Evolutionary conservation across 2,797 vertebrate genomes (phyloP).

Genomic region (Pseudomugil tenellus): DNA sequence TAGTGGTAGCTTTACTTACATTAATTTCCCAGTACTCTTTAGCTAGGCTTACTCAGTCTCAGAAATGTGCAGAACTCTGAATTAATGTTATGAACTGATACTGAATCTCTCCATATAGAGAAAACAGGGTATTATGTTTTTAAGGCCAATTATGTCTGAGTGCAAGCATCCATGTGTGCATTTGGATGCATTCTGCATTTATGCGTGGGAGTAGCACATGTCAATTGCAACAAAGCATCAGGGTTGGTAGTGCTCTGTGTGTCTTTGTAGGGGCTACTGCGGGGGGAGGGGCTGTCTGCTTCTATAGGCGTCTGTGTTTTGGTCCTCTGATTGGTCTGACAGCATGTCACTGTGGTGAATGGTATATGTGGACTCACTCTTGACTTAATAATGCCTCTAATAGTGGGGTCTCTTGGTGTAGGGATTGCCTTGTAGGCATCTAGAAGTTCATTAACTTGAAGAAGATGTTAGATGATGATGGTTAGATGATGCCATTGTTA

Average conservation of each 20-base stretch:
- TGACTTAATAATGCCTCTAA: conserved; percentile 72
- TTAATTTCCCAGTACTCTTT: conserved; percentile 27
- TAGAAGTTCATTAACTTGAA: conserved; percentile 68
- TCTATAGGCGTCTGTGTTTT: conserved; percentile 71
- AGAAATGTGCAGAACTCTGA: conserved; percentile 19
- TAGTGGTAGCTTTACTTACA: conserved; percentile 20
- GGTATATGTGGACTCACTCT: conserved; percentile 54
- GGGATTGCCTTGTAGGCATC: conserved; percentile 52
- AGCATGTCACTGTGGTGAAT: conserved; percentile 72
- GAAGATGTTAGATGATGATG: too few relatives aligned
- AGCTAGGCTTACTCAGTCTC: conserved; percentile 5
- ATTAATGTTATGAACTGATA: conserved; percentile 28
- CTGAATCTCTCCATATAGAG: conserved; percentile 10
- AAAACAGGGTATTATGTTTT: conserved; percentile 31
- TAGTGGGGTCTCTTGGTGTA: conserved; percentile 58
- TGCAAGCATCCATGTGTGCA: conserved; percentile 25
- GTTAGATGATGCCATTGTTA: conserved; percentile 54
- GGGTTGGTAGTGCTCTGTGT: conserved; percentile 50
- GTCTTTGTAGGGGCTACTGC: conserved; percentile 59
- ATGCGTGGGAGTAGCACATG: conserved; percentile 63
- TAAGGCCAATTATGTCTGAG: conserved; percentile 36
- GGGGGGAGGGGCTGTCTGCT: conserved; percentile 75
- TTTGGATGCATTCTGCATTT: conserved; percentile 34
- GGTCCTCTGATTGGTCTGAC: conserved; percentile 76
- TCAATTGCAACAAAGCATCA: conserved; percentile 69